These are phyloP conservation scores for Sebastes itinus DNA, from an alignment of 2,797 vertebrate species.

Conservation along the genomic window DNA sequence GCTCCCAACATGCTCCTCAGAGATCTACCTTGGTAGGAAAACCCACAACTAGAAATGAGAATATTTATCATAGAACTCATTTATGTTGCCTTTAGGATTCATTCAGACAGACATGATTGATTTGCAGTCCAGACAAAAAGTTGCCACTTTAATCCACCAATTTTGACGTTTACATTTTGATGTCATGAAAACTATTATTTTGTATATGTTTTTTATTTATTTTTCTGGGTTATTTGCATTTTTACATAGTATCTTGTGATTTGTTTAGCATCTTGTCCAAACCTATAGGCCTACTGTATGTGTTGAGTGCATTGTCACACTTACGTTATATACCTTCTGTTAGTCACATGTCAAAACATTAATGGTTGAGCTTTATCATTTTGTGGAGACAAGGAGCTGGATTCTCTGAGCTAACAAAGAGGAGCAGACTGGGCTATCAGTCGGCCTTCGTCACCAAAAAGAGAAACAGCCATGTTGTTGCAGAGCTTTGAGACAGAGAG, in stretches of 20 bases:
- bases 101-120: neutral
- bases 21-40: conserved; percentile 4
- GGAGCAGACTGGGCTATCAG: neutral
- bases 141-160: neutral
- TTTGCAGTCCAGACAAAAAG: neutral
- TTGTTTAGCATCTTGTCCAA: neutral
- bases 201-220: no score
- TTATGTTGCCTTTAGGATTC: conserved; percentile 21
- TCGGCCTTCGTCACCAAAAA: neutral
- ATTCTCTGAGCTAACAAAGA: neutral
- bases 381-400: neutral
- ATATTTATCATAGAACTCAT: conserved; percentile 7
- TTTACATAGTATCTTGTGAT: neutral
- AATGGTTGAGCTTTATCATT: neutral
- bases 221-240: no score
- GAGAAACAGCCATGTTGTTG: neutral
- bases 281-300: neutral
- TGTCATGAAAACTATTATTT: no score
- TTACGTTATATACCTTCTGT: neutral
- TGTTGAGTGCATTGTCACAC: neutral
- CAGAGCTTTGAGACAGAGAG: neutral
- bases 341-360: neutral
- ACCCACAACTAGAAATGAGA: conserved; percentile 4
- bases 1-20: conserved; percentile 3
- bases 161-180: neutral